These are phyloP conservation scores for Limnephilus rhombicus DNA, from an alignment of 2,888 invertebrate genomes.

Conservation along the genomic window DNA sequence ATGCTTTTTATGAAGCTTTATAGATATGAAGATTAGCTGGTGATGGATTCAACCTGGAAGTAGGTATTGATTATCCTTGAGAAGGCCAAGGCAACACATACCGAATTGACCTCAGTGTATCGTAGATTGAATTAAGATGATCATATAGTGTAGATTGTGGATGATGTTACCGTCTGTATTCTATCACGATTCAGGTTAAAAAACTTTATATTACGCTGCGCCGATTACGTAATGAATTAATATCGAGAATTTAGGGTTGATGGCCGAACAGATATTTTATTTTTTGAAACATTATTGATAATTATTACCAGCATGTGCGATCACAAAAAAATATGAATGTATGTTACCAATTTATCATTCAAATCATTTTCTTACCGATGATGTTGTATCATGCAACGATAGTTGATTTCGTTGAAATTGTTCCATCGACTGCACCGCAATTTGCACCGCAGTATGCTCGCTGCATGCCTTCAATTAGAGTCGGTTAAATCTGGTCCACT, in stretches of 20 bases:
- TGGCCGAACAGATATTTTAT: constrained; percentile 22
- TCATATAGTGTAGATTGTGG: constrained; percentile 29
- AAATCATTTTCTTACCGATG: background rate
- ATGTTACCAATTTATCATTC: background rate
- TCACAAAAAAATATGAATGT: background rate
- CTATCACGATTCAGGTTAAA: constrained; percentile 44
- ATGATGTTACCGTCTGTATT: constrained; percentile 28
- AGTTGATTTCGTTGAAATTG: background rate
- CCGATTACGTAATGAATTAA: constrained; percentile 34
- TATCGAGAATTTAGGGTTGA: constrained; percentile 30
- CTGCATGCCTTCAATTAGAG: no score
- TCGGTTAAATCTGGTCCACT: no score
- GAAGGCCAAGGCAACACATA: constrained; percentile 40
- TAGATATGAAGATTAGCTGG: background rate
- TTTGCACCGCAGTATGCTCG: no score
- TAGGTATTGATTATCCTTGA: constrained; percentile 21
- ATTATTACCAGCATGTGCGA: background rate
- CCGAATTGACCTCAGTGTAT: constrained; percentile 48
- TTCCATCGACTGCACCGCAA: no score
- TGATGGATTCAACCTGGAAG: constrained; percentile 37
- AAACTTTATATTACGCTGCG: background rate
- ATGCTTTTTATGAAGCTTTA: background rate
- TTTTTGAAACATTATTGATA: background rate
- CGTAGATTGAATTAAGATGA: constrained; percentile 47
- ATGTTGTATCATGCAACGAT: background rate